phyloP scores from a whole-genome alignment of 2,888 invertebrate species.

The Sycophila texana region DNA sequence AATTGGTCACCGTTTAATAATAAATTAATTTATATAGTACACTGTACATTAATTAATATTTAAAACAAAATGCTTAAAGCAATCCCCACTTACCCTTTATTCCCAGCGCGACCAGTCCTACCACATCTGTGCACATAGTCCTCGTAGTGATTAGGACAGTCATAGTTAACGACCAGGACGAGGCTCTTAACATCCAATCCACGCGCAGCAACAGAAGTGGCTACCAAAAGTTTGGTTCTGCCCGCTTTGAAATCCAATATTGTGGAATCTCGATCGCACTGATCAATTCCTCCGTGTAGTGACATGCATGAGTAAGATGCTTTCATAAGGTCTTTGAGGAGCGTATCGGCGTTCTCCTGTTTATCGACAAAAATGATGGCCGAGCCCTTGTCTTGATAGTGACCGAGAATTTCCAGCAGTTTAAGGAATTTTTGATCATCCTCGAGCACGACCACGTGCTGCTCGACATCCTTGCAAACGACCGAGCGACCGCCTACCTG shows the following conservation, averaged over 20 bases:
- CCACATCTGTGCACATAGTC: slow-evolving; percentile 99
- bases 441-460: slow-evolving; percentile 93
- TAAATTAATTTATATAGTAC: no score
- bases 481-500: slow-evolving; percentile 97
- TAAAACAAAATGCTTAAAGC: background rate
- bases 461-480: slow-evolving; percentile 98
- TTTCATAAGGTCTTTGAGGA: slow-evolving; percentile 95
- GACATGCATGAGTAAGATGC: slow-evolving; percentile 98
- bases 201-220: slow-evolving; percentile 98
- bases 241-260: slow-evolving; percentile 98
- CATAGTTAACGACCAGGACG: slow-evolving; percentile 98
- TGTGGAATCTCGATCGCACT: slow-evolving; percentile 98
- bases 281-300: slow-evolving; percentile 99
- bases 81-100: slow-evolving; percentile 84
- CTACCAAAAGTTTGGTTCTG: slow-evolving; percentile 93
- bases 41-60: no score
- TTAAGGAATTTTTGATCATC: slow-evolving; percentile 99
- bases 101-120: slow-evolving; percentile 92
- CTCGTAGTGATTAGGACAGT: slow-evolving; percentile 99
- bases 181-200: slow-evolving; percentile 99
- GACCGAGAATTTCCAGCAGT: slow-evolving; percentile 95
- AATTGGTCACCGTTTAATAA: no score
- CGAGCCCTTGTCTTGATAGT: slow-evolving; percentile 94
- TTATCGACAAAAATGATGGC: slow-evolving; percentile 98
- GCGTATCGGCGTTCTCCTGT: slow-evolving; percentile 96